phyloP scores from a whole-genome alignment of 2,113 vertebrate genomes.

The Genyomyrus donnyi region DNA sequence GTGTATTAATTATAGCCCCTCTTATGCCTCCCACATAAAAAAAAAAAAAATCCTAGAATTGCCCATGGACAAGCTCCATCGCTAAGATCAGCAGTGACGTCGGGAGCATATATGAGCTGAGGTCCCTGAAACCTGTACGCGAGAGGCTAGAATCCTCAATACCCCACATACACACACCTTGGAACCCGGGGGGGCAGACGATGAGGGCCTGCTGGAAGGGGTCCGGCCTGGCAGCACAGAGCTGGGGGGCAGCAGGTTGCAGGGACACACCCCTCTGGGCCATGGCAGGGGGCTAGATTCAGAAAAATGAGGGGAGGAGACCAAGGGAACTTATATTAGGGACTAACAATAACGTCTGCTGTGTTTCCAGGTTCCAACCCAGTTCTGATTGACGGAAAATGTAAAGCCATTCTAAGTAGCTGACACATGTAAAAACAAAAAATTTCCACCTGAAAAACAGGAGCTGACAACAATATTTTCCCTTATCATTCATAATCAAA shows the following conservation, averaged over 20 bases:
- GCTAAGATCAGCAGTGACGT: neutral
- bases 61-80: neutral
- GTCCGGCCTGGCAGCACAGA: slow-evolving; percentile 86
- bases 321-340: neutral
- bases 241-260: slow-evolving; percentile 81
- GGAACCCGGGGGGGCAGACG: slow-evolving; percentile 94
- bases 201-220: slow-evolving; percentile 99
- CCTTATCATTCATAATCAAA: neutral
- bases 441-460: neutral
- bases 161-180: slow-evolving; percentile 67
- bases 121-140: neutral
- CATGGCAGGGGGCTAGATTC: slow-evolving; percentile 89
- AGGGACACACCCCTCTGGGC: slow-evolving; percentile 93
- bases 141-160: neutral
- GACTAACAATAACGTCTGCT: neutral
- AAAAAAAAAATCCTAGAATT: neutral
- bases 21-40: neutral
- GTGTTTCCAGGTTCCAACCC: neutral
- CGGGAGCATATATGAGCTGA: neutral
- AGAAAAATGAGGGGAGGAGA: neutral
- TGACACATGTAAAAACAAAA: neutral
- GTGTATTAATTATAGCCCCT: neutral
- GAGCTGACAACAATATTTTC: neutral
- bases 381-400: neutral
- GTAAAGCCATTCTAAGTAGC: neutral